phyloP scores from a whole-genome alignment of 1,140 invertebrate genomes.

The Wasmannia auropunctata region DNA sequence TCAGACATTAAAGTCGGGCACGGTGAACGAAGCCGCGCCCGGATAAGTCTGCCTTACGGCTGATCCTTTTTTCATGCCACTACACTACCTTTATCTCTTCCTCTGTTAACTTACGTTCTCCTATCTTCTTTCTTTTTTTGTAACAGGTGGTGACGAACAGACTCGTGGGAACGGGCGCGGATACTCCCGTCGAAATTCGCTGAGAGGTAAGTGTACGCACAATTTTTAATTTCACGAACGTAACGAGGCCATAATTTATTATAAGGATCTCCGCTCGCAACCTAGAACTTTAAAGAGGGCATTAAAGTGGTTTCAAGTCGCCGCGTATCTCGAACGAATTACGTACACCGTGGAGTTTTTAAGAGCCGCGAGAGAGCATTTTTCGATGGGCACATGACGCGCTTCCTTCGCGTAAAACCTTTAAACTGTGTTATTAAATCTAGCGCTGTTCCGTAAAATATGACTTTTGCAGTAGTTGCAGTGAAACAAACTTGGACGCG shows the following conservation, averaged over 20 bases:
- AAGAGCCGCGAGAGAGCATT: slow-evolving; percentile 51
- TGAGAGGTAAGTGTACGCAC: slow-evolving; percentile 65
- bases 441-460: slow-evolving; percentile 36
- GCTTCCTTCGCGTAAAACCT: not conserved
- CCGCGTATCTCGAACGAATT: slow-evolving; percentile 71
- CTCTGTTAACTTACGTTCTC: not conserved
- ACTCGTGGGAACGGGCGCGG: slow-evolving; percentile 39
- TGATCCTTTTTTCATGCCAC: slow-evolving; percentile 27
- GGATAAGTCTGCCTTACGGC: slow-evolving; percentile 36
- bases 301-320: slow-evolving; percentile 78
- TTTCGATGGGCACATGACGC: slow-evolving; percentile 15
- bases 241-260: slow-evolving; percentile 76
- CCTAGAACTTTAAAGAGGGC: slow-evolving; percentile 75
- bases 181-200: slow-evolving; percentile 3
- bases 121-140: not conserved
- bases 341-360: slow-evolving; percentile 67
- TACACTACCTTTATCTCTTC: not conserved
- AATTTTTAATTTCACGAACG: slow-evolving; percentile 77
- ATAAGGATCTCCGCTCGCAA: slow-evolving; percentile 61
- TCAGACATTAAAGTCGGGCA: slow-evolving; percentile 31
- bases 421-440: slow-evolving; percentile 43
- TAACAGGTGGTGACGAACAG: slow-evolving; percentile 68
- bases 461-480: not conserved
- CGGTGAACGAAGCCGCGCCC: not conserved
- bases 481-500: slow-evolving; percentile 6